Base-by-base conservation (phyloP, 2,797 vertebrate genomes). In the Cossypha heuglini region DNA sequence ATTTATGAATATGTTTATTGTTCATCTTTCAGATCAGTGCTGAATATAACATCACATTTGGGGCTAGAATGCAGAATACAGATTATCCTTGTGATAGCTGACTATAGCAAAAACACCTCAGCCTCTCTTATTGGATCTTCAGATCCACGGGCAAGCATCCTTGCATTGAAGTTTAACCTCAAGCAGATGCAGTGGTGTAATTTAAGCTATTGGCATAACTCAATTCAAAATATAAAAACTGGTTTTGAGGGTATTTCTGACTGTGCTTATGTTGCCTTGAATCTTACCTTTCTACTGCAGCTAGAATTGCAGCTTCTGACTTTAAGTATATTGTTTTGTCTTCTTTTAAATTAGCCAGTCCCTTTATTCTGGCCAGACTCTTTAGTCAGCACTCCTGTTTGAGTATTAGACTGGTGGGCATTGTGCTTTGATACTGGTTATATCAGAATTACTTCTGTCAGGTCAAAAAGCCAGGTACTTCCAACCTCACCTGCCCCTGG, bases 401-500 rank as follows among this genome's bases (percentile, higher is more conserved):
- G 0, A 28, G 18, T 42, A 13, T 42, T 71, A 42, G 18, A 15
- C 35, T 78, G 21, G 4, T 69, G 18, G 3, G 2, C 62, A 13
- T 46, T 71, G 16, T 66, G 8, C 10, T 67, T 67, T 69, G 9
- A 9, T 49, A 13, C 31, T 54, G 35, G 19, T 66, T 66, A 29
- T 51, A 11, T 28, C 35, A 37, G 40, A 71, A 71, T 74, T 69
- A 37, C 7, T 46, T 69, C 13, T 75, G 2, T 57, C 25, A 52
- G 13, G 24, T 57, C 14, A 45, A 38, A 88, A 84, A 79, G 5
- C 1, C 11, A 26, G 14, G 2, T 46, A 3, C 4, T 48, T 68
- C 4, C 1, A n/a, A 25, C 10, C 21, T 67, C 3, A 7, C 11
- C 12, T 55, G 3, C 4, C 2, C 5, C 7, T 11, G 9, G 16